Conservation (phyloP, 2,113 vertebrate genomes). For the Bucco capensis region DNA sequence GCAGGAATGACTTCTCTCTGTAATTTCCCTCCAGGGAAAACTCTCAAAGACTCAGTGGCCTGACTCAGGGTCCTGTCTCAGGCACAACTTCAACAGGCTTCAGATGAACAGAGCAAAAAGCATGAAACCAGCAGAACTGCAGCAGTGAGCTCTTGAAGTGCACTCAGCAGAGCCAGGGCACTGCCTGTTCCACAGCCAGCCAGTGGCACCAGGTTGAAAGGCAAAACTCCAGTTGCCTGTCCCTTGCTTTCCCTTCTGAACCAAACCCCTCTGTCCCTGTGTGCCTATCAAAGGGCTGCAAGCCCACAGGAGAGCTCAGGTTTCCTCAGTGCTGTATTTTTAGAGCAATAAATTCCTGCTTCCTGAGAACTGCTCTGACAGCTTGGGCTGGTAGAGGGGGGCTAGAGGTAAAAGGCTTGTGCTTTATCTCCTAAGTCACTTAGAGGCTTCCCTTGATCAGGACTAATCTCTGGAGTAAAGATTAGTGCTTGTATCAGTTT, state of each 20-base stretch:
- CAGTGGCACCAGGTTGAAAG: neutral
- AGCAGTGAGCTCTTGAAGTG: conserved; percentile 15
- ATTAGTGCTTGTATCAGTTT: conserved; percentile 55
- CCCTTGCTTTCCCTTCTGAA: neutral
- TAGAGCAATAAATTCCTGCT: conserved; percentile 4
- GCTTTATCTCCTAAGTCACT: conserved; percentile 32
- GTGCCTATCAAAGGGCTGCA: neutral
- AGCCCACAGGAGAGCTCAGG: neutral
- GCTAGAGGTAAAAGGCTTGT: conserved; percentile 29
- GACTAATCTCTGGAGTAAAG: conserved; percentile 54
- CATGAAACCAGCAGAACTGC: neutral
- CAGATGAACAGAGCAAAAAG: conserved; percentile 25
- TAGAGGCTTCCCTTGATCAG: conserved; percentile 30
- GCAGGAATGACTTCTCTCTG: neutral
- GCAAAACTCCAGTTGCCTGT: neutral
- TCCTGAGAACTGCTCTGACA: neutral
- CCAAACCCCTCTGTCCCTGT: neutral
- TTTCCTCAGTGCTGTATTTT: neutral
- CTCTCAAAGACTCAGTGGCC: neutral
- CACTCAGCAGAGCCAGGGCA: neutral
- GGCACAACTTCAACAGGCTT: conserved; percentile 17
- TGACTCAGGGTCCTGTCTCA: neutral
- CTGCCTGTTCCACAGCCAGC: neutral
- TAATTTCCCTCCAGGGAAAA: conserved; percentile 8
- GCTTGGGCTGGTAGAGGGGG: neutral